Percentiles rank a stretch among this genome's conserved stretches.
Conservation (phyloP, 2,797 vertebrate genomes). For the Gymnopithys bicolor region DNA sequence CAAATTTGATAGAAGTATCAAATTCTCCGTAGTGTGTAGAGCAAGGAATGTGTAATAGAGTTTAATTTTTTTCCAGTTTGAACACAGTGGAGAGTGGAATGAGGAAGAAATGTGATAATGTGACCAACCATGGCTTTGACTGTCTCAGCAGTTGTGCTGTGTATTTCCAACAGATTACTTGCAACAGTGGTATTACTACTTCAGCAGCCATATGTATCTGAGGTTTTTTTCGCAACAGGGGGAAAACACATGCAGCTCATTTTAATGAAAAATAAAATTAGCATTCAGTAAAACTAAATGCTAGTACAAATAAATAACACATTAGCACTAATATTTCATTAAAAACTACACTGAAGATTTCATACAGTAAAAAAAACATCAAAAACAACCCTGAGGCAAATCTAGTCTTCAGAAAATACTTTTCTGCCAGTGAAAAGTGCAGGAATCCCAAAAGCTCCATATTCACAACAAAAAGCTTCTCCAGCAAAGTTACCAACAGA, state of each 20-base stretch:
- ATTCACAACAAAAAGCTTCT: neutral
- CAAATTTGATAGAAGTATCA: neutral
- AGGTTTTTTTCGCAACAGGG: conserved; percentile 16
- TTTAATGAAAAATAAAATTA: conserved; percentile 30
- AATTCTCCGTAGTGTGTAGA: neutral
- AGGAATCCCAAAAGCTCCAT: neutral
- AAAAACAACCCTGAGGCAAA: neutral
- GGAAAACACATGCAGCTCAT: neutral
- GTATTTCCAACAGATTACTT: neutral
- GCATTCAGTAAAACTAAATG: neutral
- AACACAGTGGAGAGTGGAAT: neutral
- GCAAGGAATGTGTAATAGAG: neutral
- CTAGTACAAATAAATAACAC: neutral
- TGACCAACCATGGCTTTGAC: neutral
- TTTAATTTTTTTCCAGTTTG: conserved; percentile 7
- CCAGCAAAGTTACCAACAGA: neutral
- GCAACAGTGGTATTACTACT: neutral
- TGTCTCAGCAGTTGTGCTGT: neutral
- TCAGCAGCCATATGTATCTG: neutral
- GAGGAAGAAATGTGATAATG: neutral
- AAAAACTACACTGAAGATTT: neutral
- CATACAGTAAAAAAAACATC: neutral
- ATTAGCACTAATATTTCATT: neutral
- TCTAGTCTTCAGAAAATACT: neutral
- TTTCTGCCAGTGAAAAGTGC: neutral